Evolutionary conservation across 2,113 vertebrate genomes (phyloP).

Genomic region (Tetrax tetrax): DNA sequence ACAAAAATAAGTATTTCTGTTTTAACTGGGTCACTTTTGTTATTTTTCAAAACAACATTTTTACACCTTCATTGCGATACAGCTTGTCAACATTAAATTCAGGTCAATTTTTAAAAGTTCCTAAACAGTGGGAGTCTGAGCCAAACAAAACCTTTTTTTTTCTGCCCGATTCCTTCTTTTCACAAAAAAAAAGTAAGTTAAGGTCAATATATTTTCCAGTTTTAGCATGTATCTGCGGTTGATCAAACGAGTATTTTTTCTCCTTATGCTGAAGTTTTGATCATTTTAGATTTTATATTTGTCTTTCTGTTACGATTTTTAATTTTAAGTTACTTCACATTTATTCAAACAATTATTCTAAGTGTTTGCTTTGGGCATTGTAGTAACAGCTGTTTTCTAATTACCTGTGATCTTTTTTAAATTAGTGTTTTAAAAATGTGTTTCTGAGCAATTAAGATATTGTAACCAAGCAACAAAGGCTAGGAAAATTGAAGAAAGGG

Average conservation of each 20-base stretch:
- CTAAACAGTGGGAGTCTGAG: neutral
- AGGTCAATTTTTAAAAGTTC: neutral
- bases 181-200: neutral
- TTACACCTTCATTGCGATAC: neutral
- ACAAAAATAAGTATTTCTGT: neutral
- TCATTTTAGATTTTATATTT: neutral
- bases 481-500: neutral
- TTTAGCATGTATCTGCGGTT: neutral
- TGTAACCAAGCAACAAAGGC: neutral
- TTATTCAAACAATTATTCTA: neutral
- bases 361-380: neutral
- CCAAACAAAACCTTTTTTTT: neutral
- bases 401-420: neutral
- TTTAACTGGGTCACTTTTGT: neutral
- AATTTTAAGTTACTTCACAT: neutral
- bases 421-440: neutral
- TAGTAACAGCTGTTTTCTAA: neutral
- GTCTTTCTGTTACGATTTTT: neutral
- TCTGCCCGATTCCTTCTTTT: neutral
- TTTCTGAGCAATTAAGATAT: neutral
- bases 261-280: neutral
- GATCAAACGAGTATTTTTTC: neutral
- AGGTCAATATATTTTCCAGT: neutral
- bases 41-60: neutral
- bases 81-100: neutral